Evolutionary conservation across 1,140 invertebrate genomes (phyloP), one percentile per base, ranked within the genome.

Genomic region (Medauroidea extradentata): DNA sequence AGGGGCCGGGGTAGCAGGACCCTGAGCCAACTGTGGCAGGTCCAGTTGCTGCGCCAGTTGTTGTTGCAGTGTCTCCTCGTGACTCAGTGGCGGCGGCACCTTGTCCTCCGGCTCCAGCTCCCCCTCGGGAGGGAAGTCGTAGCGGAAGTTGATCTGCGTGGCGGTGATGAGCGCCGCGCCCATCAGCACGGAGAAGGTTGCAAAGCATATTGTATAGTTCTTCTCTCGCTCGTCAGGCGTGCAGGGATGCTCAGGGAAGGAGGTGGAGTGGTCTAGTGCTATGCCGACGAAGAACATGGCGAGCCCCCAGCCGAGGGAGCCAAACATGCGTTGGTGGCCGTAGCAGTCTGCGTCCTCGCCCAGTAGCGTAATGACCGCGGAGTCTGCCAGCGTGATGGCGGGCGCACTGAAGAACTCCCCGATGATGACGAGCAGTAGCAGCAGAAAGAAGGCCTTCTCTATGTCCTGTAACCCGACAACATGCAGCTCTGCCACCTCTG

Each of bases 281-380:
- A 97, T 96, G 38, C 96, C 96, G 44, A 99, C 93, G 71, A 99
- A 91, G 73, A 99, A 98, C 96, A 99, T 99, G 11, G 96, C 90
- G 59, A 99, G 75, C 25, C 93, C 96, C 96, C 96, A 98, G 19
- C 97, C 97, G 46, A 98, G 77, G 25, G 95, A 98, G 0, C 97
- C 97, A 71, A 98, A 99, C 93, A 99, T 98, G 64, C 96, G 84
- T 75, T 99, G 96, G 63, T 95, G 89, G 0, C 96, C 96, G 72
- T 99, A 99, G 64, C 88, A 85, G 64, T 93, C 92, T 29, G 94
- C 92, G 76, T 94, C 90, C 72, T 96, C 94, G 0, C 91, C 93
- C 0, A 98, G 81, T 54, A 96, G 81, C 1, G 90, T 92, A 18
- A 98, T 88, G 0, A 96, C 94, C 1, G 92, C 94, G 0, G 91